Conservation (phyloP, 2,888 invertebrate species). For the Acronicta aceris region DNA sequence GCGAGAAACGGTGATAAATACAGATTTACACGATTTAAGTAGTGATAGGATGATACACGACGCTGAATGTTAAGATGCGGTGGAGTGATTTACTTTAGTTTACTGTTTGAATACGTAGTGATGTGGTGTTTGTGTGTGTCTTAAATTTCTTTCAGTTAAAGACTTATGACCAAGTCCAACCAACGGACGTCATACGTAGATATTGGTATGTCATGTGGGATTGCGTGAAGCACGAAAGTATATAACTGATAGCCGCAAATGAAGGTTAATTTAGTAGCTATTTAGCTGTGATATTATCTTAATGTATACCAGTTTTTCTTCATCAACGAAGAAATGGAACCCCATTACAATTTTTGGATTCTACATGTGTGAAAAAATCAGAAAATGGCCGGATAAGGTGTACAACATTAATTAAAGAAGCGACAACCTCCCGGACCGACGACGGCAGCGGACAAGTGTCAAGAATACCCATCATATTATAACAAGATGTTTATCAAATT, state of each 20-base stretch:
- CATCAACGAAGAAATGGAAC: too few relatives aligned
- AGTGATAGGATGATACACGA: conserved; percentile 40
- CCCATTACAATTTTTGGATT: background rate
- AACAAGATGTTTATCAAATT: conserved; percentile 38
- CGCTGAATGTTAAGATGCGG: conserved; percentile 8
- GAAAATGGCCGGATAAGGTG: conserved; percentile 24
- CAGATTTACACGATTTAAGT: conserved; percentile 43
- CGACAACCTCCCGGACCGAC: conserved; percentile 5
- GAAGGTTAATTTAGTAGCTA: too few relatives aligned
- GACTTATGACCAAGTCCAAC: too few relatives aligned
- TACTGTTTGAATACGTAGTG: background rate
- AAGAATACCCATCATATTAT: conserved; percentile 15
- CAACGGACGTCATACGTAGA: too few relatives aligned
- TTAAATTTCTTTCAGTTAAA: too few relatives aligned
- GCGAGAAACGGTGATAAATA: conserved; percentile 51
- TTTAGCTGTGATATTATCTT: too few relatives aligned
- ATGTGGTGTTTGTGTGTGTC: background rate
- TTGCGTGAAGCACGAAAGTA: too few relatives aligned
- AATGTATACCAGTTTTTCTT: too few relatives aligned
- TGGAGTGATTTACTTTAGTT: background rate
- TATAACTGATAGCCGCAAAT: too few relatives aligned
- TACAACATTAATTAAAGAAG: conserved; percentile 26
- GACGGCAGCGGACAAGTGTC: conserved; percentile 49
- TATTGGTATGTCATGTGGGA: too few relatives aligned
- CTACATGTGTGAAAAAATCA: conserved; percentile 21